phyloP scores from a whole-genome alignment of 1,140 invertebrate genomes.

The Laodelphax striatellus region DNA sequence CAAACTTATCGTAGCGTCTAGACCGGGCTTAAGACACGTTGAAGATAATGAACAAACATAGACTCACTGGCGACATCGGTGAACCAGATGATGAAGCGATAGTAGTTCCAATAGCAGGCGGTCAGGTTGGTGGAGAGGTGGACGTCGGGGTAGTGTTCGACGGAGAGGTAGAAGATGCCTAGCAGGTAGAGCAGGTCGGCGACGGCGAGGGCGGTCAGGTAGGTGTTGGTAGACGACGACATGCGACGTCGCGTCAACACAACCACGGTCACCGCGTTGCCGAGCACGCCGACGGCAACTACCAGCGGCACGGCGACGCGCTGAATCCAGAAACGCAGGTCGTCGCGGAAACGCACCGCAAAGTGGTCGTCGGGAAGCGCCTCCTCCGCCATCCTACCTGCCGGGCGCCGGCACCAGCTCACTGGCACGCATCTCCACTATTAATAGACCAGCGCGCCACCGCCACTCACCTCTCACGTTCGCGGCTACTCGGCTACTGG shows the following conservation, averaged over 20 bases:
- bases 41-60: no score
- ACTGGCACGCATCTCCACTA: no score
- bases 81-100: slow-evolving; percentile 44
- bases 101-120: slow-evolving; percentile 39
- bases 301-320: slow-evolving; percentile 55
- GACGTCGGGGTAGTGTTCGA: slow-evolving; percentile 44
- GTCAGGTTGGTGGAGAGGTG: slow-evolving; percentile 27
- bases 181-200: slow-evolving; percentile 59
- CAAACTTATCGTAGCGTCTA: no score
- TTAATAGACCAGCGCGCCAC: no score
- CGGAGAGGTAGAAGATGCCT: slow-evolving; percentile 50
- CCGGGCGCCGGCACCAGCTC: no score
- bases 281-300: slow-evolving; percentile 52
- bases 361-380: no score
- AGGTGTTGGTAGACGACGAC: slow-evolving; percentile 62
- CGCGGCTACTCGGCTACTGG: no score
- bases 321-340: slow-evolving; percentile 48
- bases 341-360: slow-evolving; percentile 26
- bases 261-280: slow-evolving; percentile 58
- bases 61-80: slow-evolving; percentile 49
- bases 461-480: no score
- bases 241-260: slow-evolving; percentile 61
- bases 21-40: no score
- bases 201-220: slow-evolving; percentile 58
- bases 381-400: no score